These are phyloP conservation scores for Perca flavescens DNA, from an alignment of 2,113 vertebrate species.

Conservation along the genomic window DNA sequence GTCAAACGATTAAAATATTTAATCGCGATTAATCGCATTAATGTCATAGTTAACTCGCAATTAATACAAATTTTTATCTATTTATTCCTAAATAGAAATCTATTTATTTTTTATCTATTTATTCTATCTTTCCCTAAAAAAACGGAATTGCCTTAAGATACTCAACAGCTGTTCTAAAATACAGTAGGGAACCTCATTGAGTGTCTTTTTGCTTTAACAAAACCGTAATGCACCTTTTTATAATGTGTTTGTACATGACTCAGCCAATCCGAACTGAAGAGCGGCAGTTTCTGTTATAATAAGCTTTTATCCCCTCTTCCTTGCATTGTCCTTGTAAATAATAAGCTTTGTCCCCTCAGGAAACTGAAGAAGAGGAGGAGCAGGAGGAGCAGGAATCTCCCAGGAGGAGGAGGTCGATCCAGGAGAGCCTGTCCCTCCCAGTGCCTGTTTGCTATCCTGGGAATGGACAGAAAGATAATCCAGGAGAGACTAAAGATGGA, in stretches of 20 bases:
- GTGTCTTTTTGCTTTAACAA: neutral
- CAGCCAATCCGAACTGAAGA: slow-evolving; percentile 5
- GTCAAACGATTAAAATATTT: no score
- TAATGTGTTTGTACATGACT: neutral
- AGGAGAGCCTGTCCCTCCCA: slow-evolving; percentile 84
- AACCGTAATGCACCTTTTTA: neutral
- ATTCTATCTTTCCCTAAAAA: neutral
- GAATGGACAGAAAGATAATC: slow-evolving; percentile 80
- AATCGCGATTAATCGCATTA: no score
- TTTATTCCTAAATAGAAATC: no score
- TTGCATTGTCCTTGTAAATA: slow-evolving; percentile 59
- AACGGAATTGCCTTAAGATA: neutral
- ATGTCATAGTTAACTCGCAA: no score
- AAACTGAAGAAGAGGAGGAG: slow-evolving; percentile 73
- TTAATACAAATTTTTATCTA: no score
- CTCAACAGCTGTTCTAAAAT: neutral
- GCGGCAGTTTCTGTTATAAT: slow-evolving; percentile 21
- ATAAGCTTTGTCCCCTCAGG: slow-evolving; percentile 65
- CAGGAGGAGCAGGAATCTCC: slow-evolving; percentile 77
- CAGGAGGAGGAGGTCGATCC: slow-evolving; percentile 79
- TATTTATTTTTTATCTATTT: no score
- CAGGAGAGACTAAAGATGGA: slow-evolving; percentile 66
- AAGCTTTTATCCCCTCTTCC: slow-evolving; percentile 41
- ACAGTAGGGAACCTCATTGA: neutral
- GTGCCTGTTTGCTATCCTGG: slow-evolving; percentile 64